Base-by-base conservation (phyloP, 1,140 invertebrate genomes). In the Nasonia longicornis region DNA sequence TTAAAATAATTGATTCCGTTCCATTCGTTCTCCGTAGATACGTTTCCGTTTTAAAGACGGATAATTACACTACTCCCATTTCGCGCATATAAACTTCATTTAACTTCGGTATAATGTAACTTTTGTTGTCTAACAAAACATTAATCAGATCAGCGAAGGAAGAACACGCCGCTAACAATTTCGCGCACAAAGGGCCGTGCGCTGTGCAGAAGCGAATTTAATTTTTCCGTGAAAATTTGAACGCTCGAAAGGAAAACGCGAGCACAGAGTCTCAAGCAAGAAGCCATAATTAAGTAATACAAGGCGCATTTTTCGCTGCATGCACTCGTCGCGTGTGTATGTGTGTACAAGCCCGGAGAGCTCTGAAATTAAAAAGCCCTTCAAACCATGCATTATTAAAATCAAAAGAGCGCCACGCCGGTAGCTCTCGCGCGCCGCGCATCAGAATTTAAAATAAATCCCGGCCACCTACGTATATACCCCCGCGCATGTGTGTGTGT, bases 361-460 rank as follows among this genome's bases (percentile, higher is more conserved):
- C 66, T 26, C 22, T 42, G 48, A 67, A 80, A 73, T 80, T 80
- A 74, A 80, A 74, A 80, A 52, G 52, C 38, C 63, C 31, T 80
- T 74, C 14, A 74, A 70, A 48, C 22, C 12, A 67, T 80, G 38
- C 38, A 74, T 80, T 48, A 74, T 80, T 80, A 74, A 80, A 80
- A 67, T 74, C 38, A 80, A 66, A 80, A 75, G 72, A 80, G 58
- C n/a, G 11, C 11, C 20, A 58, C 52, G 1, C 52, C 52, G 3
- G 3, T n/a, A 35, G 45, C 35, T 6, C 26, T 10, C 58, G 48
- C 70, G 16, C 38, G 67, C 58, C 58, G 48, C 70, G 16, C 38
- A 74, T 70, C 58, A 80, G 78, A 75, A 80, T 75, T 75, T 75
- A 81, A 64, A 77, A 64, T 71, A 71, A 70, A 22, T 20, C 38